These are phyloP conservation scores for Drosophila ananassae DNA, from an alignment of 1,140 invertebrate species.

Conservation along the genomic window DNA sequence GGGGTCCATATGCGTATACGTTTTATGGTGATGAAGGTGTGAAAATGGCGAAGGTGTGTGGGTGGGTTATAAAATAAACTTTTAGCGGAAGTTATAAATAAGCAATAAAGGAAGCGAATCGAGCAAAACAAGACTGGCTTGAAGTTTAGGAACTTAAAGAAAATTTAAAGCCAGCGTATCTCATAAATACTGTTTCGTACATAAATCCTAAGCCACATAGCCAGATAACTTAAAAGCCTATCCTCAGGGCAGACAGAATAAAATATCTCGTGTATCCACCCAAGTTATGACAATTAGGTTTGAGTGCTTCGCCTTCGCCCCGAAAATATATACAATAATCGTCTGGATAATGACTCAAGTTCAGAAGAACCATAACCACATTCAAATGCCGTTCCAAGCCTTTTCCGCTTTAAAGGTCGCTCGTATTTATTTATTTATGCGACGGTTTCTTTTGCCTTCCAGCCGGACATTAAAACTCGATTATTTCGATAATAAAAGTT, in stretches of 20 bases:
- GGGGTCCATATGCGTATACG: constrained; percentile 5
- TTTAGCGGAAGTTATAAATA: constrained; percentile 51
- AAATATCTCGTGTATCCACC: constrained; percentile 42
- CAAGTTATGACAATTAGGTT: constrained; percentile 47
- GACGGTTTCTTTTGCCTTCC: constrained; percentile 35
- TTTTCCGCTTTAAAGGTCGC: constrained; percentile 31
- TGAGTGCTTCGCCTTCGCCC: neutral
- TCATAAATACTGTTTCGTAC: constrained; percentile 14
- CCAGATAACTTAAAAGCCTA: constrained; percentile 18
- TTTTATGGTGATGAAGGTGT: constrained; percentile 67
- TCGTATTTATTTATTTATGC: constrained; percentile 71
- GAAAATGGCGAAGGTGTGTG: constrained; percentile 44
- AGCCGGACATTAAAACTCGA: constrained; percentile 70
- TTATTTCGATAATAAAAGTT: constrained; percentile 77
- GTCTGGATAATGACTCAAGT: constrained; percentile 65
- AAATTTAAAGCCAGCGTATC: neutral
- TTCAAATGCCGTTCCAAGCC: constrained; percentile 57
- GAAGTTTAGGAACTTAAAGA: constrained; percentile 8
- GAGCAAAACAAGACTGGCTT: neutral
- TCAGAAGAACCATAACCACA: constrained; percentile 41
- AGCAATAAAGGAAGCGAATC: constrained; percentile 24
- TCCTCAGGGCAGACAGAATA: constrained; percentile 26
- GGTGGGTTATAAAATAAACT: constrained; percentile 57
- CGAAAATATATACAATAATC: constrained; percentile 32
- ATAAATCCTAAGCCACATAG: neutral